Evolutionary conservation across 2,113 vertebrate species (phyloP), one percentile per base, ranked within the genome.

Genomic region (Malurus melanocephalus): DNA sequence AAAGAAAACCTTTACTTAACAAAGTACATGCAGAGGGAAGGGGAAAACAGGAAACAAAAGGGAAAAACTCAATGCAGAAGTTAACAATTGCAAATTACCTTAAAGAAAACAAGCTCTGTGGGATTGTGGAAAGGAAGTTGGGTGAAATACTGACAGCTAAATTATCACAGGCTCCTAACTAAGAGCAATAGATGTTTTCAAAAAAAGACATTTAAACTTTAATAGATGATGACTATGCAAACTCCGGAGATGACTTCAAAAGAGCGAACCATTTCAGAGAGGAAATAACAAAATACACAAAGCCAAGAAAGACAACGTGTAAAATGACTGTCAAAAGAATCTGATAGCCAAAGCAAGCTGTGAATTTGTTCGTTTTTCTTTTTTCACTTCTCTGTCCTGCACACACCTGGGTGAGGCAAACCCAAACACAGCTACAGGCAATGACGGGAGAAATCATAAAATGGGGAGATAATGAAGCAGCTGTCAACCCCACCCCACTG

Each of bases 351-450:
- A 60, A 24, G 8, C 16, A 22, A 62, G 62, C 32, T 12, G 43
- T 21, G 68, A 61, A 85, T 43, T 22, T 13, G n/a, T 13, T 46
- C n/a, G n/a, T 75, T 33, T 33, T 35, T 35, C 11, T 38, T 59
- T 64, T 89, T 21, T 40, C 56, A 32, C 13, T 69, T 42, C 67
- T 32, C 71, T 42, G 53, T 59, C 59, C 40, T 12, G 46, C 33
- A 88, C 56, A 71, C 84, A 86, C 62, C 62, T 68, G 87, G 45
- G 20, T 17, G 9, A 85, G 89, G 19, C 57, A 74, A 80, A 66
- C 33, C 72, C 13, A 32, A 64, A 15, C 8, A 10, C 49, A 81
- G 85, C 85, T 16, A 43, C 22, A 46, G 69, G 57, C 56, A 82
- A n/a, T n/a, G n/a, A n/a, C n/a, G n/a, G n/a, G n/a, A n/a, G n/a